Base-by-base conservation (phyloP, 1,140 invertebrate genomes). In the Meloidogyne hapla region DNA sequence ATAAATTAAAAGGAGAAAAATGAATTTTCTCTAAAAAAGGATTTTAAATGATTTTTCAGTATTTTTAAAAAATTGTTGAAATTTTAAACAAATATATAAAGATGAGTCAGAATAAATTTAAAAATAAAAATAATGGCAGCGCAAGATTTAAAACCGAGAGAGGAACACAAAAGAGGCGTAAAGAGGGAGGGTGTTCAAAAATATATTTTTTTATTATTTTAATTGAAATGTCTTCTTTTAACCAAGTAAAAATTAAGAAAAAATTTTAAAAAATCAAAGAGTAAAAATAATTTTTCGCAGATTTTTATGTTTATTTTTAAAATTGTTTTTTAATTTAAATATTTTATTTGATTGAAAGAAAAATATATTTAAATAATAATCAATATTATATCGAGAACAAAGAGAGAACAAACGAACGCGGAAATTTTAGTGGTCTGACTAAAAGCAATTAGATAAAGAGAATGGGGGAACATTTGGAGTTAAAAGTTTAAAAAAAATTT, bases 71-170 rank as follows among this genome's bases (percentile, higher is more conserved):
- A 33, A n/a, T 33, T 33, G 33, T 33, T 8, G 9, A 33, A 33
- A 33, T 33, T 33, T 33, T 33, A 33, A 33, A 33, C 33, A 33
- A 33, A 33, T 6, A 33, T 33, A 33, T 18, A 56, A 56, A 56
- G 48, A 56, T 56, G 48, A 56, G 18, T 56, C 48, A 56, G 18
- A 6, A 56, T 56, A 15, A 56, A 56, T 42, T 42, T 42, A 56
- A 56, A 56, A 56, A 56, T 56, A 56, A 56, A 56, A n/a, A 56
- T n/a, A 56, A 56, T 56, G 48, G 48, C 48, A n/a, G 48, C 48
- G 48, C 48, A 56, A 42, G 9, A 45, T 48, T 48, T 48, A 3
- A 48, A 48, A 48, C 3, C 8, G 12, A 18, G n/a, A n/a, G 18
- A n/a, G n/a, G n/a, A 4, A 21, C 18, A n/a, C 8, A n/a, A 56